These are phyloP conservation scores for Naso thynnoides DNA, from an alignment of 2,797 vertebrate species.

Conservation along the genomic window DNA sequence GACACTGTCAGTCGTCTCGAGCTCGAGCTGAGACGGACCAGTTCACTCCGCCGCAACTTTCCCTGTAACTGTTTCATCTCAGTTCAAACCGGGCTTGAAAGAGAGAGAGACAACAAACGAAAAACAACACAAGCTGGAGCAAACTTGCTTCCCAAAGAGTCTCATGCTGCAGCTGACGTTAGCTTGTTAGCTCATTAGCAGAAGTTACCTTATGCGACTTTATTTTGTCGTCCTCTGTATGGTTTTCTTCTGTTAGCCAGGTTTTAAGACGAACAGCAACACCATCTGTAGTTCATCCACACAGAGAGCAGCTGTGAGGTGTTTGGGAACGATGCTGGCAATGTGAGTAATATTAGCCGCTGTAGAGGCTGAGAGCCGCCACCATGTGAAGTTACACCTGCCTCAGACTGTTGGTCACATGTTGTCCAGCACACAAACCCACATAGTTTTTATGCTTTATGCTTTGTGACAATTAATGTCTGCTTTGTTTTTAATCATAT, in stretches of 20 bases:
- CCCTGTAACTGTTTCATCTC: too few relatives aligned
- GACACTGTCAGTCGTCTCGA: too few relatives aligned
- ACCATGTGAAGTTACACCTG: background rate
- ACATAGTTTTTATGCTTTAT: background rate
- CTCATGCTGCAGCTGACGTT: too few relatives aligned
- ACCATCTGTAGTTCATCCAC: conserved; percentile 24
- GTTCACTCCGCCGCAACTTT: too few relatives aligned
- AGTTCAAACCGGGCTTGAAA: too few relatives aligned
- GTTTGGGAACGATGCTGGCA: conserved; percentile 31
- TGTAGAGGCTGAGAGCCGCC: conserved; percentile 2
- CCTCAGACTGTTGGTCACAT: background rate
- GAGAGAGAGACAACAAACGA: too few relatives aligned
- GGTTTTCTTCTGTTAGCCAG: background rate
- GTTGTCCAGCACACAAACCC: conserved; percentile 3
- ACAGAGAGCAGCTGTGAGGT: conserved; percentile 52
- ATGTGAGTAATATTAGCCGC: conserved; percentile 41
- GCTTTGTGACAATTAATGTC: background rate
- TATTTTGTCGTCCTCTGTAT: background rate
- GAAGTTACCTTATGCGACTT: too few relatives aligned
- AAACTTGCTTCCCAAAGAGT: too few relatives aligned
- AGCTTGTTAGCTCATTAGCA: too few relatives aligned
- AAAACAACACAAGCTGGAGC: too few relatives aligned
- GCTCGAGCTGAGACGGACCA: too few relatives aligned
- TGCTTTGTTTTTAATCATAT: background rate
- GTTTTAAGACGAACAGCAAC: conserved; percentile 1